These are phyloP conservation scores for Numenius phaeopus DNA, from an alignment of 2,797 vertebrate genomes.

Conservation along the genomic window DNA sequence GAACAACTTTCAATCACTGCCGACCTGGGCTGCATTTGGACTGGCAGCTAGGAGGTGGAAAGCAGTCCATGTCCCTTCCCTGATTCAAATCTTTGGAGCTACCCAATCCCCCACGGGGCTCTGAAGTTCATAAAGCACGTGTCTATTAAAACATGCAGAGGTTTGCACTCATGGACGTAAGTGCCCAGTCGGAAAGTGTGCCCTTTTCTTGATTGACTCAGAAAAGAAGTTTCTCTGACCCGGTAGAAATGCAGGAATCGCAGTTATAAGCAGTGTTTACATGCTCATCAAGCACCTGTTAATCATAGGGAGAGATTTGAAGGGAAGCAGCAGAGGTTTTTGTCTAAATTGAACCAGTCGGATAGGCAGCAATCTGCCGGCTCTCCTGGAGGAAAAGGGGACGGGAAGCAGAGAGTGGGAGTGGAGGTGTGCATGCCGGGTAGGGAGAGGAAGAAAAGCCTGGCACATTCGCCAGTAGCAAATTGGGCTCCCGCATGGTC, in stretches of 20 bases:
- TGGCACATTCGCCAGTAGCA: constrained; percentile 77
- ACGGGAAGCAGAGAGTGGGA: not conserved
- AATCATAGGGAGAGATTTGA: constrained; percentile 28
- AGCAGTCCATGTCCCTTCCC: not conserved
- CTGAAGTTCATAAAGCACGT: constrained; percentile 2
- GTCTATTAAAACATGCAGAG: not conserved
- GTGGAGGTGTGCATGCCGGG: not conserved
- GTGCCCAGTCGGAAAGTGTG: not conserved
- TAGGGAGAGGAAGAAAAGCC: constrained; percentile 75
- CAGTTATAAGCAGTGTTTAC: constrained; percentile 15
- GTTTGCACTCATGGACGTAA: not conserved
- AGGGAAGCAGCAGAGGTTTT: not conserved
- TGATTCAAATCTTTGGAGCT: not conserved
- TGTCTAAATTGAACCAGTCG: not conserved
- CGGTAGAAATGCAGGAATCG: not conserved
- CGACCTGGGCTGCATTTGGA: not conserved
- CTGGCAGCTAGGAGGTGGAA: not conserved
- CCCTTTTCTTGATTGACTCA: constrained; percentile 15
- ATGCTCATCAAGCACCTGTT: constrained; percentile 2
- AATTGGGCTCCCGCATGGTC: constrained; percentile 91
- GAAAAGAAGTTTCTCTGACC: constrained; percentile 21
- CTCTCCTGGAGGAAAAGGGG: constrained; percentile 2
- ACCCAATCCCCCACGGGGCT: not conserved
- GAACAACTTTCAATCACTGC: not conserved
- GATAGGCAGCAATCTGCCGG: not conserved